Conservation (phyloP, 2,797 vertebrate genomes). For the Xiphorhynchus erythropygius region DNA sequence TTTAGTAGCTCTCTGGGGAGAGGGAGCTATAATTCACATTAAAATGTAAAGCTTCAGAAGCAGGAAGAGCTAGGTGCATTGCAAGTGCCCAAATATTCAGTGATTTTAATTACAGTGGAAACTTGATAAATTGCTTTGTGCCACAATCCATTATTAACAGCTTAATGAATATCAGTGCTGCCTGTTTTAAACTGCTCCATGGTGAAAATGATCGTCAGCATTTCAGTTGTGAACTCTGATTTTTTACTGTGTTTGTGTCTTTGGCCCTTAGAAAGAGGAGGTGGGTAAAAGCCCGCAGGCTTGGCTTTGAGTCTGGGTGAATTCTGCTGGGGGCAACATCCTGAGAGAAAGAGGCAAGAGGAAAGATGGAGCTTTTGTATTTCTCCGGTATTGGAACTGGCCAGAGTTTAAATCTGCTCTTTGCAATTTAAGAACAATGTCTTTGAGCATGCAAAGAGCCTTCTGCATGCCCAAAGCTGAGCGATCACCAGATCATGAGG, state of each 20-base stretch:
- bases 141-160: slow-evolving; percentile 63
- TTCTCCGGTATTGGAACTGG: not conserved
- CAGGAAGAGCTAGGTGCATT: slow-evolving; percentile 57
- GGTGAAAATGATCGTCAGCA: slow-evolving; percentile 4
- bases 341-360: not conserved
- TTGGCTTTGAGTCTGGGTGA: not conserved
- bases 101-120: slow-evolving; percentile 71
- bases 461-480: not conserved
- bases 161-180: slow-evolving; percentile 64
- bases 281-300: not conserved
- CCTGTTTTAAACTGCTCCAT: not conserved
- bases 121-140: slow-evolving; percentile 69
- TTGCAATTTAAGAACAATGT: not conserved
- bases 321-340: not conserved
- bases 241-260: not conserved
- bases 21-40: slow-evolving; percentile 54
- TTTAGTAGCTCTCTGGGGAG: slow-evolving; percentile 54
- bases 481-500: not conserved
- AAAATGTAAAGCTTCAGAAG: slow-evolving; percentile 60
- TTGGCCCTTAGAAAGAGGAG: not conserved
- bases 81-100: slow-evolving; percentile 58
- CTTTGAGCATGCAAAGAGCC: not conserved
- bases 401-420: not conserved
- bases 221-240: not conserved
- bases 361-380: not conserved